phyloP scores from a whole-genome alignment of 2,888 invertebrate genomes.

The Neria commutata region DNA sequence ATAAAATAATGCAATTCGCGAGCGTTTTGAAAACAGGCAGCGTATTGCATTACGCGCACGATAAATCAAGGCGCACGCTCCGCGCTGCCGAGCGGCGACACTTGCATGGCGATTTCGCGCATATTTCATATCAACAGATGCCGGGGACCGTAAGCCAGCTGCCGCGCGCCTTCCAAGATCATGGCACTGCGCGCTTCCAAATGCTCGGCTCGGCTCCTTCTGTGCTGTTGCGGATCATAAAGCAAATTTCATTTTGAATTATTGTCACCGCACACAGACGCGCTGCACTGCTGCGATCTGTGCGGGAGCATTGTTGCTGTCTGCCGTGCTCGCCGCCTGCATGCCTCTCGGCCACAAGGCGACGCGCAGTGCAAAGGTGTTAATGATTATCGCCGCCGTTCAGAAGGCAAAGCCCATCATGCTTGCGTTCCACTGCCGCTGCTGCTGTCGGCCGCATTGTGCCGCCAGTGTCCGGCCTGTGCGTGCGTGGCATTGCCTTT shows the following conservation, averaged over 20 bases:
- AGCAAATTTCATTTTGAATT: constrained; percentile 63
- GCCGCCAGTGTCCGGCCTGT: constrained; percentile 46
- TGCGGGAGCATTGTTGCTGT: constrained; percentile 14
- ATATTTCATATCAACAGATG: constrained; percentile 53
- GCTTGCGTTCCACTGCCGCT: constrained; percentile 25
- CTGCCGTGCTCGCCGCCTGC: constrained; percentile 18
- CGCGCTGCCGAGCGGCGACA: constrained; percentile 30
- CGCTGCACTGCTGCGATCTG: not conserved
- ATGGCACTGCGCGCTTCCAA: too few species aligned
- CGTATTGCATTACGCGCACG: constrained; percentile 61
- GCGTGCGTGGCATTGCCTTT: constrained; percentile 34
- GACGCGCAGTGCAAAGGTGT: constrained; percentile 52
- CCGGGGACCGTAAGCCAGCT: constrained; percentile 35
- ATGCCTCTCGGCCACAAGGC: constrained; percentile 17
- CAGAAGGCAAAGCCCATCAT: constrained; percentile 29
- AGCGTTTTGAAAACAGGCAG: constrained; percentile 40
- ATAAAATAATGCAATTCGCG: constrained; percentile 52
- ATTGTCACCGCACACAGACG: constrained; percentile 47
- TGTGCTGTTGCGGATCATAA: constrained; percentile 58
- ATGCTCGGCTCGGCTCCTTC: constrained; percentile 25
- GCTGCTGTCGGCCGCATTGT: constrained; percentile 3
- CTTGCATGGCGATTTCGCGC: constrained; percentile 23
- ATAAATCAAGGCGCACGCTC: constrained; percentile 54
- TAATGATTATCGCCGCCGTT: constrained; percentile 50
- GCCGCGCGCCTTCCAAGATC: constrained; percentile 9